Evolutionary conservation across 2,888 invertebrate species (phyloP).

Genomic region (Chironomus riparius): DNA sequence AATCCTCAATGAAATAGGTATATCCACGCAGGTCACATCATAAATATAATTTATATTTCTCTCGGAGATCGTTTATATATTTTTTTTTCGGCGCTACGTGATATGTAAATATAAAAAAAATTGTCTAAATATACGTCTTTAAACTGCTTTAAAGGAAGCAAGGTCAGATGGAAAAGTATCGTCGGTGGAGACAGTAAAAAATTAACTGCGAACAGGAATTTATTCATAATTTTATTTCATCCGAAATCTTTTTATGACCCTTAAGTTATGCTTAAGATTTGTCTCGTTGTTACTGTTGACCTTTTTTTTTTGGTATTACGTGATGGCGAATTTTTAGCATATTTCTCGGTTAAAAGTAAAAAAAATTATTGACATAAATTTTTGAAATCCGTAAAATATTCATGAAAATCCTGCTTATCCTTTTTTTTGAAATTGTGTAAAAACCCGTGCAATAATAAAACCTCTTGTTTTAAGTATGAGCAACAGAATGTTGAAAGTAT

Average conservation of each 20-base stretch:
- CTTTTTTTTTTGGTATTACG: not conserved
- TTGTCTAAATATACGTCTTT: not conserved
- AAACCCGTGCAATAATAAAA: too few species aligned
- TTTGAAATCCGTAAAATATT: too few species aligned
- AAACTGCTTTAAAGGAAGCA: not conserved
- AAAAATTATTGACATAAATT: too few species aligned
- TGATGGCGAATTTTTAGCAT: too few species aligned
- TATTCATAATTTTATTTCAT: conserved; percentile 16
- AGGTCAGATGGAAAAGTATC: not conserved
- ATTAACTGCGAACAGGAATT: not conserved
- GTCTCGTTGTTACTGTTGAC: not conserved
- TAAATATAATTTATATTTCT: not conserved
- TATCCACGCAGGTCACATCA: not conserved
- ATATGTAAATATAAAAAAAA: not conserved
- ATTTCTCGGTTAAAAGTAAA: too few species aligned
- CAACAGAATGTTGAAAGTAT: too few species aligned
- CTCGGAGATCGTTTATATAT: not conserved
- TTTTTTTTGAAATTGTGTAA: too few species aligned
- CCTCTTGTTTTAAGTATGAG: too few species aligned
- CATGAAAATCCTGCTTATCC: too few species aligned
- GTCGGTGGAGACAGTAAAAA: not conserved
- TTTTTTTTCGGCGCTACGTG: not conserved
- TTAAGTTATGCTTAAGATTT: not conserved
- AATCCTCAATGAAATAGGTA: too few species aligned
- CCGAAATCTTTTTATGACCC: conserved; percentile 2